A percentile compares a stretch with the other conserved stretches of the same genome.
These are phyloP conservation scores for Hyppa rectilinea DNA, from an alignment of 2,888 invertebrate genomes.

Conservation along the genomic window DNA sequence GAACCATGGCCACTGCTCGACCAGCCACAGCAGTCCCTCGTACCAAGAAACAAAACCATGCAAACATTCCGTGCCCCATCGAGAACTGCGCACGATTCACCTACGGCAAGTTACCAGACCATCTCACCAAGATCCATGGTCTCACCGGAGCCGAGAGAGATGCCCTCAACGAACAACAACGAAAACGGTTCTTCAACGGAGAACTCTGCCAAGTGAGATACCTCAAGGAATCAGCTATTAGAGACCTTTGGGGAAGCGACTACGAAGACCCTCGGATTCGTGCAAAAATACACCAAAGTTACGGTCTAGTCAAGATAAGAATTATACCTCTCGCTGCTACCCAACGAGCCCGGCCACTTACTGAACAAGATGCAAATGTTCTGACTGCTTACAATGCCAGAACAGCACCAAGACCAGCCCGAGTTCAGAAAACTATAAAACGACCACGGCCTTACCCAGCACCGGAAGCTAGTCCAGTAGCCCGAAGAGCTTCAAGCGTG, in stretches of 20 bases:
- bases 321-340: constrained; percentile 88
- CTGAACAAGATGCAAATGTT: constrained; percentile 89
- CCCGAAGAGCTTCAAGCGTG: constrained; percentile 85
- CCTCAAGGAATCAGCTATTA: constrained; percentile 88
- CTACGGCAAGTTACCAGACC: constrained; percentile 89
- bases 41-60: constrained; percentile 90
- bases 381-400: constrained; percentile 89
- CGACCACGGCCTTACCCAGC: constrained; percentile 84
- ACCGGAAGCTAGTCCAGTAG: constrained; percentile 78
- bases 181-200: constrained; percentile 89
- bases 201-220: constrained; percentile 89
- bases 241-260: constrained; percentile 88
- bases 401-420: constrained; percentile 85
- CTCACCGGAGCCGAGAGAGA: constrained; percentile 88
- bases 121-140: constrained; percentile 88
- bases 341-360: constrained; percentile 85
- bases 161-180: constrained; percentile 87
- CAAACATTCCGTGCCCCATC: constrained; percentile 89
- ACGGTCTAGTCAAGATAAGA: constrained; percentile 87
- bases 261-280: constrained; percentile 88
- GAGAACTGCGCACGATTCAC: constrained; percentile 90
- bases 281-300: constrained; percentile 89
- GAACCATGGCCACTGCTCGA: constrained; percentile 76
- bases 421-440: constrained; percentile 82
- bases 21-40: constrained; percentile 78